Evolutionary conservation across 2,797 vertebrate genomes (phyloP), one percentile per base, ranked within the genome.

Genomic region (Poecilia wingei): DNA sequence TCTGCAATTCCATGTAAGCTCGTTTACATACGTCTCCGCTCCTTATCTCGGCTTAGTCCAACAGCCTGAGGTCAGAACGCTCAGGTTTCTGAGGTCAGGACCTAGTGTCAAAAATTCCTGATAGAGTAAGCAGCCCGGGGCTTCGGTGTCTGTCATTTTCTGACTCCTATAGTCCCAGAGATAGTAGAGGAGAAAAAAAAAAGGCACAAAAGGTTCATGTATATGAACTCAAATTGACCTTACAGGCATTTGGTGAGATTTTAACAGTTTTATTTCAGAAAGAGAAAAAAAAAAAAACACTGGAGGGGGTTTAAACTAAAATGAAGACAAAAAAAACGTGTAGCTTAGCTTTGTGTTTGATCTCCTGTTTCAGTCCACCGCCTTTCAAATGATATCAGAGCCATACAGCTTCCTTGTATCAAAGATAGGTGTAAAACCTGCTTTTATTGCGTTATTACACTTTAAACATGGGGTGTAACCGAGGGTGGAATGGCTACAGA

Each of bases 11-110:
- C 83, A 84, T 47, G 72, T 79, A 82, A 89, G 84, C 82, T 88
- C 61, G 77, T 94, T 92, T 92, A 87, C 89, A 92, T 84, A 79
- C 2, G 46, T 86, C 85, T 85, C 80, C 14, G 80, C 84, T 86
- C 79, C 87, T 90, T 90, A 93, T 93, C 90, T 87, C 1, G 1
- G 75, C 80, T 90, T 61, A 72, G 64, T 82, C 81, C 68, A 6
- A 33, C 43, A 47, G 82, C 83, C 76, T 73, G 72, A 68, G 87
- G 91, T 83, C 88, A 79, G 14, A 28, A 47, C 79, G 77, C 84
- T 89, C 74, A 51, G 83, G 83, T 90, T 91, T 90, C 86, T 85
- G 79, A 85, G 87, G 88, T 91, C 86, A 82, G 66, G 59, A 76
- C 66, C 16, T 82, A 28, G 70, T 86, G 89, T 83, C 77, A 83